These are phyloP conservation scores for Periophthalmodon schlosseri DNA, from an alignment of 2,113 vertebrate species.

Conservation along the genomic window DNA sequence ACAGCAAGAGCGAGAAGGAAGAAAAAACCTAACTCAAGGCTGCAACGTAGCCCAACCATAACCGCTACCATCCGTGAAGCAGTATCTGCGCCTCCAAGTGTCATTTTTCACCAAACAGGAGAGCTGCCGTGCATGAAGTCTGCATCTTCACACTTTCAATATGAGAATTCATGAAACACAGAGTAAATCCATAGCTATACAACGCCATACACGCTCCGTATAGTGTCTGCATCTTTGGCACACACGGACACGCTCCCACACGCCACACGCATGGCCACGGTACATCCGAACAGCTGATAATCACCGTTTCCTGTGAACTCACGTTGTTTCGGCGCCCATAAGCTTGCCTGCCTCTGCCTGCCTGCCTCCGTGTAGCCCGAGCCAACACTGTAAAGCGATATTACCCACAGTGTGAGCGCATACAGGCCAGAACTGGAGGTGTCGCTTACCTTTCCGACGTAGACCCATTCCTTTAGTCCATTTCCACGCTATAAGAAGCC, in stretches of 20 bases:
- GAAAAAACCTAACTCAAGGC: slow-evolving; percentile 41
- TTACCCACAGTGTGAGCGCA: slow-evolving; percentile 18
- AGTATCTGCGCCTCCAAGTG: slow-evolving; percentile 3
- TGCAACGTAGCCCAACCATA: slow-evolving; percentile 30
- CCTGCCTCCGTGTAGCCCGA: slow-evolving; percentile 19
- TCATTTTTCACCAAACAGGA: slow-evolving; percentile 29
- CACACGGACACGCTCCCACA: slow-evolving; percentile 2
- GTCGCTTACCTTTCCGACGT: slow-evolving; percentile 73
- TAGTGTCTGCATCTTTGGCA: not conserved
- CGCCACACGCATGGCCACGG: slow-evolving; percentile 28
- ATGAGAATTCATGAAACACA: slow-evolving; percentile 36
- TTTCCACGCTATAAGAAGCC: slow-evolving; percentile 60
- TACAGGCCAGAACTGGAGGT: slow-evolving; percentile 56
- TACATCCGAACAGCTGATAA: slow-evolving; percentile 62
- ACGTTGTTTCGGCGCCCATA: slow-evolving; percentile 37
- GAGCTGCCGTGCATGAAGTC: slow-evolving; percentile 34
- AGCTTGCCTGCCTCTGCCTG: not conserved
- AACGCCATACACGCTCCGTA: not conserved
- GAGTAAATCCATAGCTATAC: slow-evolving; percentile 1
- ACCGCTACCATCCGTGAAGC: slow-evolving; percentile 23
- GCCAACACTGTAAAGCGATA: slow-evolving; percentile 27
- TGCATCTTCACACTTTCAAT: slow-evolving; percentile 37
- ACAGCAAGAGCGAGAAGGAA: slow-evolving; percentile 46
- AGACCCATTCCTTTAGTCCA: slow-evolving; percentile 73
- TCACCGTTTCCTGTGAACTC: slow-evolving; percentile 54